Evolutionary conservation across 2,113 vertebrate species (phyloP).

Genomic region (Numida meleagris): DNA sequence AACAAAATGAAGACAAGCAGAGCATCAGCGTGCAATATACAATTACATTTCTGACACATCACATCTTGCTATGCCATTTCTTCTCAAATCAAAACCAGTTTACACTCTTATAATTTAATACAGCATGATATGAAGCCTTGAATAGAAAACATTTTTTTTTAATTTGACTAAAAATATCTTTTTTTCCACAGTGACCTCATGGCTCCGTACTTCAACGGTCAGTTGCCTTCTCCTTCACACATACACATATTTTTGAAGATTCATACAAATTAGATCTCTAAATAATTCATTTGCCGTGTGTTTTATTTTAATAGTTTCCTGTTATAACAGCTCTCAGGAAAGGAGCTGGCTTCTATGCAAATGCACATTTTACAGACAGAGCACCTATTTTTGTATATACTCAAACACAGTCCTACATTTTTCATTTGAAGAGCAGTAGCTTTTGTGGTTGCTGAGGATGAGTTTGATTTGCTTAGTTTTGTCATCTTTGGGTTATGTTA

Average conservation of each 20-base stretch:
- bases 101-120: constrained; percentile 21
- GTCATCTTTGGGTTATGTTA: neutral
- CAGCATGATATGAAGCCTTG: neutral
- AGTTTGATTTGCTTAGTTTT: neutral
- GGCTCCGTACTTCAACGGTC: neutral
- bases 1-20: constrained; percentile 1
- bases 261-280: neutral
- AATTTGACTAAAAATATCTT: constrained; percentile 1
- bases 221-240: neutral
- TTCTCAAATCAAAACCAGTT: constrained; percentile 33
- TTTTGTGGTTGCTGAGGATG: neutral
- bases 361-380: neutral
- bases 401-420: neutral
- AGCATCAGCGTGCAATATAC: neutral
- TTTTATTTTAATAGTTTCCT: neutral
- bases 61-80: neutral
- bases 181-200: neutral
- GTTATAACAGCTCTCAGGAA: neutral
- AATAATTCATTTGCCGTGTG: neutral
- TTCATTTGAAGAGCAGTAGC: neutral
- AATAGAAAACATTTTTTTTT: neutral
- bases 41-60: constrained; percentile 13
- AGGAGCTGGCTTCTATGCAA: neutral
- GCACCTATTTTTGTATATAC: neutral
- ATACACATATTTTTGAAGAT: neutral